Base-by-base conservation (phyloP, 30 jellyfish, hydroid and myxozoan species). In the Mastigias papua region DNA sequence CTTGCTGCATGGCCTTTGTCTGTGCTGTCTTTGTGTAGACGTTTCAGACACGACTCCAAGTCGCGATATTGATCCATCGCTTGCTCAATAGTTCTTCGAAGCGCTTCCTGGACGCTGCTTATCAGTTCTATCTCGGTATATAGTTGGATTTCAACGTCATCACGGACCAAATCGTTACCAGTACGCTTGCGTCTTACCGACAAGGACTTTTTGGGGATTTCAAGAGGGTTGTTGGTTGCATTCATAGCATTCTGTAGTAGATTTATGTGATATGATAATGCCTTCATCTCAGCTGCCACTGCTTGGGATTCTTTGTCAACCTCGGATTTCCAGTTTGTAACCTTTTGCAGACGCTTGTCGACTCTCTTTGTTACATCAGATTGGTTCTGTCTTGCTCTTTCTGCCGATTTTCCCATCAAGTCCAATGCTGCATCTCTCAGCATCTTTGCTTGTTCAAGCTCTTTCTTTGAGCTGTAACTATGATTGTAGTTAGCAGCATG, bases 21-120 rank as follows among this genome's bases (percentile, higher is more conserved):
- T 33, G 81, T 84, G 81, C 93, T 84, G 82, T 84, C 93, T 37
- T 84, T 84, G 81, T 84, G 93, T 19, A 84, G 80, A 64, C 93
- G 93, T 64, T 84, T 84, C 37, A 84, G 71, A 71, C 87, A 70
- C 16, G 93, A 84, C 76, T 84, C 93, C 42, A 84, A 49, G 57
- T 84, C 93, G 31, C 93, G 86, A 65, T 84, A 84, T 49, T 84
- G 93, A 72, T 84, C 93, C 93, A 84, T 84, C 32, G 93, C 93
- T n/a, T 84, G 93, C n/a, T 84, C 93, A 29, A 84, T 46, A 13
- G 93, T 84, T 25, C 93, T 84, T 6, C 93, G 79, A 74, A 84
- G 80, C 22, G 93, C 83, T 57, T 84, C 93, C 70, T 84, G 93
- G 16, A 84, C 93, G 34, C 93, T 84, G 80, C 60, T 72, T 20